Conservation (phyloP, 2,113 vertebrate species). For the Bostrychus sinensis region DNA sequence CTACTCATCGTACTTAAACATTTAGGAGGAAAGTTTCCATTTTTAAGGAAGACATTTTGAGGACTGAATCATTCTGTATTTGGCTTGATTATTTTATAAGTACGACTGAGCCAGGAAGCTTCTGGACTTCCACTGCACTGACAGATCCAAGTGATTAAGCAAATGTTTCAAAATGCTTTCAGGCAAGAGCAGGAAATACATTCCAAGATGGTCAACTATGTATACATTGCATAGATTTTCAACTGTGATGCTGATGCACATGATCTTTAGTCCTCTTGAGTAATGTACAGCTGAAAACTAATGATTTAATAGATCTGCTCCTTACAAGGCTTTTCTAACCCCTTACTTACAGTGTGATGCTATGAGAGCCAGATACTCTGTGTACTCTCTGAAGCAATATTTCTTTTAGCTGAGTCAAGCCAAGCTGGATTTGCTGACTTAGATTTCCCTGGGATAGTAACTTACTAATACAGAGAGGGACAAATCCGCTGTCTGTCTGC, state of each 20-base stretch:
- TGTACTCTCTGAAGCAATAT: conserved; percentile 2
- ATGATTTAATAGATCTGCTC: not conserved
- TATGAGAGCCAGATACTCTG: not conserved
- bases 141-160: conserved; percentile 55
- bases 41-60: conserved; percentile 22
- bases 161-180: conserved; percentile 47
- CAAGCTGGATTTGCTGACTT: conserved; percentile 10
- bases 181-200: conserved; percentile 18
- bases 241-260: not conserved
- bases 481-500: not conserved
- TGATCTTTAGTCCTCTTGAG: not conserved
- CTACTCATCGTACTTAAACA: not conserved
- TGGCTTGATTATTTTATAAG: conserved; percentile 38
- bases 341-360: not conserved
- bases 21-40: conserved; percentile 4
- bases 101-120: conserved; percentile 42
- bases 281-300: not conserved
- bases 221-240: not conserved
- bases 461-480: not conserved
- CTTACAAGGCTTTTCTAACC: not conserved
- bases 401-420: conserved; percentile 3
- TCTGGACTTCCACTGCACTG: conserved; percentile 36
- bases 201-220: conserved; percentile 12
- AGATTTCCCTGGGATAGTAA: conserved; percentile 3
- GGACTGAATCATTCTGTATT: conserved; percentile 27